Conservation (phyloP, 30 jellyfish, hydroid and myxozoan species). For the Cassiopea xamachana region DNA sequence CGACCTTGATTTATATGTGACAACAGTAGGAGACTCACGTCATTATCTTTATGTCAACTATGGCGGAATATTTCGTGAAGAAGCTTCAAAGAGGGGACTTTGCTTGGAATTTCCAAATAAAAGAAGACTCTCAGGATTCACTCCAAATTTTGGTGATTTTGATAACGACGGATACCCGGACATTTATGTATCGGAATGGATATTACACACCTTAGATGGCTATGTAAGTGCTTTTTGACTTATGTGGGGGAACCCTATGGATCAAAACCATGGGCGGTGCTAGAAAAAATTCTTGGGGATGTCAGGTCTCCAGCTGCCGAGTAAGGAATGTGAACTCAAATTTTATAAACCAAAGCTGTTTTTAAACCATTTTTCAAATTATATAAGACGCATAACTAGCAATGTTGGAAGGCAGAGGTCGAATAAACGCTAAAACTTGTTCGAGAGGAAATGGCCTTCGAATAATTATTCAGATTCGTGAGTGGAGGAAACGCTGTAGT, state of each 20-base stretch:
- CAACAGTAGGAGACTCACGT: constrained; percentile 92
- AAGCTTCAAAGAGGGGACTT: constrained; percentile 82
- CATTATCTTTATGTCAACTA: constrained; percentile 92
- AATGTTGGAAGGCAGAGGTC: no score
- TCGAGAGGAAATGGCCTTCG: no score
- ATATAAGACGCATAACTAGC: no score
- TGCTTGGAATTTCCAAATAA: constrained; percentile 74
- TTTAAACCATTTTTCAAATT: no score
- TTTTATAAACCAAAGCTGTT: no score
- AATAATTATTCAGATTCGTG: no score
- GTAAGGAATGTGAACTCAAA: no score
- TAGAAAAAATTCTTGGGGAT: no score
- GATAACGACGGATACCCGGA: constrained; percentile 95
- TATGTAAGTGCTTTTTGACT: constrained; percentile 10
- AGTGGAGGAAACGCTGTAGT: no score
- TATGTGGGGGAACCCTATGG: background rate
- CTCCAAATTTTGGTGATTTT: constrained; percentile 95
- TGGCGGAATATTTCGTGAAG: constrained; percentile 92
- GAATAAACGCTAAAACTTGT: no score
- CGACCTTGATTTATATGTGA: constrained; percentile 91
- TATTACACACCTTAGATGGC: constrained; percentile 77
- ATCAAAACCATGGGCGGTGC: background rate
- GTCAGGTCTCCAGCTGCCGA: no score
- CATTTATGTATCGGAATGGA: constrained; percentile 93
- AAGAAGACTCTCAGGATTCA: constrained; percentile 91